A percentile compares a stretch with the other conserved stretches of the same genome.
These are phyloP conservation scores for Ciconia maguari DNA, from an alignment of 2,113 vertebrate species.

Conservation along the genomic window DNA sequence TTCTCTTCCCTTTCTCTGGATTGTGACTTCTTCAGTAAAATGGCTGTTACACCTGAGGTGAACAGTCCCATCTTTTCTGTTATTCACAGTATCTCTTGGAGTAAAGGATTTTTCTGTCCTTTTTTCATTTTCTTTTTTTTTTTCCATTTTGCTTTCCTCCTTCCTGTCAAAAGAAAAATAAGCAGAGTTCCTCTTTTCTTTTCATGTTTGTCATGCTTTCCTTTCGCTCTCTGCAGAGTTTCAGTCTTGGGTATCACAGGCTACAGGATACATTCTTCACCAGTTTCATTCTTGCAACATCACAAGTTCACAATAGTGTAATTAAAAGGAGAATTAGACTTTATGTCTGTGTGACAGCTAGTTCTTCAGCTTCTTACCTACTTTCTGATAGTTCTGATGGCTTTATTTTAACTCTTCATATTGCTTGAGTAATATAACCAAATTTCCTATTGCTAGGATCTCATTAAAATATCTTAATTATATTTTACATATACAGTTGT, in stretches of 20 bases:
- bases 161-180: not conserved
- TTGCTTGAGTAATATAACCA: not conserved
- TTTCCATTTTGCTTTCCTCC: not conserved
- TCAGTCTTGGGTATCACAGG: not conserved
- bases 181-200: not conserved
- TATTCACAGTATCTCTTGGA: not conserved
- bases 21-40: not conserved
- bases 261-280: not conserved
- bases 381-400: not conserved
- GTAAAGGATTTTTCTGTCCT: not conserved
- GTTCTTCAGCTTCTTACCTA: not conserved
- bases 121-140: not conserved
- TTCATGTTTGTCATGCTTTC: not conserved
- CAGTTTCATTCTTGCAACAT: not conserved
- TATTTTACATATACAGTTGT: not conserved
- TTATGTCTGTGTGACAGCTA: not conserved
- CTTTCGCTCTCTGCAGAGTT: not conserved
- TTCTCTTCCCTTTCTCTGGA: not conserved
- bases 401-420: not conserved
- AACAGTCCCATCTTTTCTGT: not conserved
- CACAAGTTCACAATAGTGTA: not conserved
- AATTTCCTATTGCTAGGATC: not conserved
- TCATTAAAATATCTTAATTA: not conserved
- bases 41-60: not conserved
- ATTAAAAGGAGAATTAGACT: not conserved